Percentiles rank a stretch among this genome's conserved stretches.
phyloP scores from a whole-genome alignment of 2,797 vertebrate genomes.

The Centroberyx gerrardi region DNA sequence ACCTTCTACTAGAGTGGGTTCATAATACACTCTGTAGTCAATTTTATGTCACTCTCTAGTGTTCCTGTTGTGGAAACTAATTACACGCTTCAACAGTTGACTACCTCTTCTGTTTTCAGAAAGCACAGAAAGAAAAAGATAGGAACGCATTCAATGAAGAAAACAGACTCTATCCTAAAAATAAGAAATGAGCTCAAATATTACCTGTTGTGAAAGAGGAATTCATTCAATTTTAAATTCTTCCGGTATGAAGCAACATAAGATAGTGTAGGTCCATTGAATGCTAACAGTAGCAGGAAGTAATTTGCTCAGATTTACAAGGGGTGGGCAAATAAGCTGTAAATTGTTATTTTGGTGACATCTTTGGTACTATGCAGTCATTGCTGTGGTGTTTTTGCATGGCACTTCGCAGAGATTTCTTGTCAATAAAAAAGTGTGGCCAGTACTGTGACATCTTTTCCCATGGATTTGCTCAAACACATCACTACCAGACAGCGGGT shows the following conservation, averaged over 20 bases:
- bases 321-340: no score
- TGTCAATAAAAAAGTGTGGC: no score
- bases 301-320: no score
- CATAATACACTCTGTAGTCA: slow-evolving; percentile 16
- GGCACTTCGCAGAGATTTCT: no score
- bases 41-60: slow-evolving; percentile 31
- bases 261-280: slow-evolving; percentile 3
- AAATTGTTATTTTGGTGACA: no score
- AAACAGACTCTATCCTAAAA: slow-evolving; percentile 10
- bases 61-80: slow-evolving; percentile 34
- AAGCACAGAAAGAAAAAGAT: slow-evolving; percentile 3
- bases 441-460: no score
- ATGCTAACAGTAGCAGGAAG: neutral
- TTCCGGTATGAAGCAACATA: neutral
- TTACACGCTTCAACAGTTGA: slow-evolving; percentile 46
- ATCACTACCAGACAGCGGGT: no score
- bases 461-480: no score
- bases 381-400: no score
- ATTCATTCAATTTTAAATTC: neutral
- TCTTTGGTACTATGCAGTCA: no score
- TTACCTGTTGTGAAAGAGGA: neutral
- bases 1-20: neutral
- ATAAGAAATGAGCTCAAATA: slow-evolving; percentile 19
- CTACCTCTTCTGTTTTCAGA: slow-evolving; percentile 20
- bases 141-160: slow-evolving; percentile 2